Evolutionary conservation across 1,140 invertebrate genomes (phyloP), one percentile per base, ranked within the genome.

Genomic region (Danaus plexippus): DNA sequence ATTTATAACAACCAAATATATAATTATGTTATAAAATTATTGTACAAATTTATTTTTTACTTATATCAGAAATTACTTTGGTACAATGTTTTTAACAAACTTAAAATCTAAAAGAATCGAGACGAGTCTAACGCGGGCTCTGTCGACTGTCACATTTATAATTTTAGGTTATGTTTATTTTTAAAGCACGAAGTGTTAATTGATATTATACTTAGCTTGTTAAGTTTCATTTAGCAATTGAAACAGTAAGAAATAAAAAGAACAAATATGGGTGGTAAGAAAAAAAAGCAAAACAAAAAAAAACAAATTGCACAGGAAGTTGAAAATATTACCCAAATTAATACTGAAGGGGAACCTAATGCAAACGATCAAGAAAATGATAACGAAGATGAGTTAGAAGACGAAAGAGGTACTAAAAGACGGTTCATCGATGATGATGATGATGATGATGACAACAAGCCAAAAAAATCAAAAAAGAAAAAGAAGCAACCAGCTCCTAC

Each of bases 401-500:
- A 66, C 48, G 57, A 63, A 18, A 50, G 55, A 45, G n/a, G 43
- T 12, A 43, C 52, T 45, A 73, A 75, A 62, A 65, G 69, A 53
- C 56, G 60, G 9, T 44, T 61, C 43, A 51, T 59, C 6, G 54
- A 54, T 43, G 69, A 76, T 12, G 65, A 52, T 59, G 54, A 12
- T 69, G 77, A 44, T 67, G 78, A 82, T 11, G 40, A 47, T n/a
- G 73, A 74, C 56, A 66, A 70, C 40, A 66, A 68, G 67, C 64
- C 69, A 11, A 73, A 72, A 47, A 70, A 73, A 71, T 64, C 67
- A 32, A 87, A 85, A 55, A 87, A 84, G 61, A 87, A 87, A 69
- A 87, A 85, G 55, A 77, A 78, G 57, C 75, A 75, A 22, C 69
- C 63, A 57, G 45, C 50, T 9, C 51, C 65, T 45, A 45, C 58